Base-by-base conservation (phyloP, 2,797 vertebrate species). In the Harpagifer antarcticus region DNA sequence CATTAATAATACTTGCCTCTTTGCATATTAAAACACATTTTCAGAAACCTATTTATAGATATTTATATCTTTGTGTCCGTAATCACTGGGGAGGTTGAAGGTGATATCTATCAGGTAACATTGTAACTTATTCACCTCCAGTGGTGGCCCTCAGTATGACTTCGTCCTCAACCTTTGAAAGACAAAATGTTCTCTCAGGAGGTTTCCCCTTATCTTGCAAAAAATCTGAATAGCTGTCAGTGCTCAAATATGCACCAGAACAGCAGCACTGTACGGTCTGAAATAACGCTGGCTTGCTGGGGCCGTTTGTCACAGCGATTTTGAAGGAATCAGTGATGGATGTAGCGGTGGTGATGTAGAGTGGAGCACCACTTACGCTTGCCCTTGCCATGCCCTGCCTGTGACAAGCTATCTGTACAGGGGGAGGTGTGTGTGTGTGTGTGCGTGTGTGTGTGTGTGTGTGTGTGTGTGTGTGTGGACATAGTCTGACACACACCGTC, bases 261-360 rank as follows among this genome's bases (percentile, higher is more conserved):
- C 55, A 64, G 73, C 74, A 43, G 76, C 64, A 75, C 76, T 78
- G 72, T 76, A 84, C 0, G 2, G 71, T 59, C 81, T 89, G 86
- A 84, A 89, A 91, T 85, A 86, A 83, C 83, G 63, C 69, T 63
- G 86, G 85, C 90, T n/a, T 91, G 80, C 84, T 81, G 86, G 88
- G 85, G 56, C 79, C 57, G 79, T 86, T 91, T 93, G 93, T 92
- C 91, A 89, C 75, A 87, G 78, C 42, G 64, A 89, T 91, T 90
- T 81, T 78, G 57, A 79, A 85, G 82, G 76, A 80, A 72, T 79
- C 66, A 1, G 54, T 92, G 90, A 94, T 87, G 84, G 86, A 86
- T 90, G 87, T 60, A 65, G 76, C 37, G 31, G 40, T 60, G 76
- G 77, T 69, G 84, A 81, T 83, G 45, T 53, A 78, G 80, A 80